Percentiles rank a stretch among this genome's conserved stretches.
Evolutionary conservation across 2,797 vertebrate genomes (phyloP).

Genomic region (Enteromius treurensis): DNA sequence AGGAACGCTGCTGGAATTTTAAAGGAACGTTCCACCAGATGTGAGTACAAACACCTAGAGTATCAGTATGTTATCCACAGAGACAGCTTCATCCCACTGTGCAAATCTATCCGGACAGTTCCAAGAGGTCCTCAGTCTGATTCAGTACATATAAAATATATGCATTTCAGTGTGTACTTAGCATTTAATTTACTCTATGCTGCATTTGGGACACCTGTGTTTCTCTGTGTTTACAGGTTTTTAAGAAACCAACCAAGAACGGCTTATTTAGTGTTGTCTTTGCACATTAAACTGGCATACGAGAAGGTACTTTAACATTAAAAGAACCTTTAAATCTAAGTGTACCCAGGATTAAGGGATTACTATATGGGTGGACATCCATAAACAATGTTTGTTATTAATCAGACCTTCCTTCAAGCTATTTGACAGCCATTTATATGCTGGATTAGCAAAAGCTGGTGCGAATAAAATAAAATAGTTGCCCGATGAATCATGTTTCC

Average conservation of each 20-base stretch:
- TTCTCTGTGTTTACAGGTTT: not conserved
- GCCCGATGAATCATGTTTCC: constrained; percentile 13
- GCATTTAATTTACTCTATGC: not conserved
- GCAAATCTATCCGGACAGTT: not conserved
- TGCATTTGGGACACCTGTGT: not conserved
- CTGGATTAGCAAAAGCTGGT: constrained; percentile 16
- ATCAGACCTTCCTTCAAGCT: constrained; percentile 23
- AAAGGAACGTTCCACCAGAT: constrained; percentile 26
- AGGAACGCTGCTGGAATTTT: constrained; percentile 9
- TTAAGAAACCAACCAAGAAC: not conserved
- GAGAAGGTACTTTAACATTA: not conserved
- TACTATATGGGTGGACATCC: constrained; percentile 13
- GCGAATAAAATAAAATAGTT: constrained; percentile 13
- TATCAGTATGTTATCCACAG: not conserved
- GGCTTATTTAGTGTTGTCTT: not conserved
- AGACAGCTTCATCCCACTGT: constrained; percentile 14
- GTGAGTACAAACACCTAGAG: constrained; percentile 17
- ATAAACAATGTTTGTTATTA: constrained; percentile 28
- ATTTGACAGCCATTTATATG: constrained; percentile 15
- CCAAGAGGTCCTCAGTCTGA: not conserved
- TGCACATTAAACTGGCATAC: not conserved
- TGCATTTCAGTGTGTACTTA: not conserved
- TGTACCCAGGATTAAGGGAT: constrained; percentile 35
- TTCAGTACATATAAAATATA: not conserved
- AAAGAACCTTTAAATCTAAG: constrained; percentile 8